Percentiles rank a stretch among this genome's conserved stretches.
phyloP scores from a whole-genome alignment of 2,888 invertebrate genomes.

The Eilema sororculum region DNA sequence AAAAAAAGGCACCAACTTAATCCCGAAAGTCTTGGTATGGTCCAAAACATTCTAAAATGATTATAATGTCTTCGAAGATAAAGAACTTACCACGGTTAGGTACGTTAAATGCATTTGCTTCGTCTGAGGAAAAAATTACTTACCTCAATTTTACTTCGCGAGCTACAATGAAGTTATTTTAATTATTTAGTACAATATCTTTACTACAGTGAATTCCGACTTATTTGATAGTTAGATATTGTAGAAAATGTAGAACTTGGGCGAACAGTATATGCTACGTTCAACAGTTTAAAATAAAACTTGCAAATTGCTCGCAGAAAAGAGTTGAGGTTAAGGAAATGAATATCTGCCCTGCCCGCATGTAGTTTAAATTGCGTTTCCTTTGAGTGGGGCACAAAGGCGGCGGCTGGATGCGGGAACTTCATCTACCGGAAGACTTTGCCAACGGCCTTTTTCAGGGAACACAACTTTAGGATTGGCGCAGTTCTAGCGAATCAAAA shows the following conservation, averaged over 20 bases:
- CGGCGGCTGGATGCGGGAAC: conserved; percentile 65
- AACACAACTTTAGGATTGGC: conserved; percentile 62
- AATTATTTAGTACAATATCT: conserved; percentile 59
- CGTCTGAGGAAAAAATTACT: conserved; percentile 8
- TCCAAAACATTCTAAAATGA: no score
- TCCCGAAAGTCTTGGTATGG: no score
- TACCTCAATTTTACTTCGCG: conserved; percentile 50
- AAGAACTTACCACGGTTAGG: no score
- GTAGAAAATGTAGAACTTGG: conserved; percentile 23
- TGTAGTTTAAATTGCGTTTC: conserved; percentile 81
- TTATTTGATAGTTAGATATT: conserved; percentile 52
- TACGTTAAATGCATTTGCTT: no score
- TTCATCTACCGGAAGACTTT: conserved; percentile 64
- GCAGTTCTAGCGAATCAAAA: conserved; percentile 60
- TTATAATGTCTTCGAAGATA: no score
- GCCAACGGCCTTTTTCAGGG: conserved; percentile 67
- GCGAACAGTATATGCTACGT: conserved; percentile 27
- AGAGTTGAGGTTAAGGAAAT: conserved; percentile 64
- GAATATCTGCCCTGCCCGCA: conserved; percentile 76
- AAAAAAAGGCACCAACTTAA: no score
- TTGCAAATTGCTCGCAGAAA: conserved; percentile 57
- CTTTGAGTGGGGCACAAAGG: conserved; percentile 76
- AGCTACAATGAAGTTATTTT: conserved; percentile 70
- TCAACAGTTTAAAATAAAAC: conserved; percentile 55
- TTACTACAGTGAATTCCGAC: conserved; percentile 62